phyloP scores from a whole-genome alignment of 1,140 invertebrate species.

The Trypoxylus dichotomus region DNA sequence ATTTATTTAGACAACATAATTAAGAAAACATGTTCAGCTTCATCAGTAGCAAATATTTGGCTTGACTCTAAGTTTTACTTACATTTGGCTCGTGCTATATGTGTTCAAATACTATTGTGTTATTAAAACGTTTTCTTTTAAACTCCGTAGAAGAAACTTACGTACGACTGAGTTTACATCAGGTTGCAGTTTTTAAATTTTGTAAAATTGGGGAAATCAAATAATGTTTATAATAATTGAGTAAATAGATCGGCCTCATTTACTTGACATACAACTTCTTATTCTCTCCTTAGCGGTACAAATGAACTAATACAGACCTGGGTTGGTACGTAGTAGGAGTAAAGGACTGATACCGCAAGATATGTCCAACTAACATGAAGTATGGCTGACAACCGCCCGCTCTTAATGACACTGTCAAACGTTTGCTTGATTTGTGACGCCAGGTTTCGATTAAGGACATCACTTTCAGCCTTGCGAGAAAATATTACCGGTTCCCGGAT shows the following conservation, averaged over 20 bases:
- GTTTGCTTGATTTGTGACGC: constrained; percentile 53
- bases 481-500: constrained; percentile 42
- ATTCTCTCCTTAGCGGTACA: background rate
- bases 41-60: too few relatives aligned
- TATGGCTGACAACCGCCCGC: constrained; percentile 50
- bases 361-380: constrained; percentile 48
- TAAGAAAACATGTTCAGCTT: too few relatives aligned
- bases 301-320: background rate
- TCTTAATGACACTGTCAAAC: constrained; percentile 53
- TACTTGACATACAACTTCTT: background rate
- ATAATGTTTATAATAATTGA: too few relatives aligned
- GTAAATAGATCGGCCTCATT: background rate
- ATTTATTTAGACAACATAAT: too few relatives aligned
- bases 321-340: background rate
- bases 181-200: too few relatives aligned
- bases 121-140: too few relatives aligned
- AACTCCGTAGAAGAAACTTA: too few relatives aligned
- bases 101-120: too few relatives aligned
- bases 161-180: too few relatives aligned
- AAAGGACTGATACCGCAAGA: constrained; percentile 41
- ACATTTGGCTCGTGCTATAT: too few relatives aligned
- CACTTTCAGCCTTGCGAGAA: constrained; percentile 49
- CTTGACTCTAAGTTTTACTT: too few relatives aligned
- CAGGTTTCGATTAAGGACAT: constrained; percentile 54
- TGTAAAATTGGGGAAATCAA: too few relatives aligned